Percentiles rank a stretch among this genome's conserved stretches.
Conservation (phyloP, 2,797 vertebrate genomes). For the Sphaeramia orbicularis region DNA sequence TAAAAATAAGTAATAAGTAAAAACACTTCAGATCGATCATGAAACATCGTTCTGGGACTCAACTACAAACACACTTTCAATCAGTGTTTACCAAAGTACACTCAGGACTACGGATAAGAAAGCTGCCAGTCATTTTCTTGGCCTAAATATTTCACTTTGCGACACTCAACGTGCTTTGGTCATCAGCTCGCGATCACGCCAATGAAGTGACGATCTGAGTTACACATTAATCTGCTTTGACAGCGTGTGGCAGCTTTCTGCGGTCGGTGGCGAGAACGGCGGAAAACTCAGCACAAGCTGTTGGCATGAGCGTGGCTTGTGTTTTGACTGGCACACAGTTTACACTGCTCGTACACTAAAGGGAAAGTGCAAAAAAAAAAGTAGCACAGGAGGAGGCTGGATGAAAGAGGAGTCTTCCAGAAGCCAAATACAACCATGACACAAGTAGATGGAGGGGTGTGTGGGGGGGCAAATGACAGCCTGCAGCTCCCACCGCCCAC, state of each 20-base stretch:
- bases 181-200: slow-evolving; percentile 24
- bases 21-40: no score
- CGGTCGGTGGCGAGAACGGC: slow-evolving; percentile 36
- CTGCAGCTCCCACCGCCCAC: slow-evolving; percentile 64
- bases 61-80: not conserved
- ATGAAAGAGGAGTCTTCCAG: slow-evolving; percentile 49
- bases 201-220: slow-evolving; percentile 30
- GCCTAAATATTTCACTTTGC: slow-evolving; percentile 21
- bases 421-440: slow-evolving; percentile 51
- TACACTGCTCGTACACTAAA: slow-evolving; percentile 35
- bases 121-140: slow-evolving; percentile 1
- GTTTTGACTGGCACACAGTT: slow-evolving; percentile 36
- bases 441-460: slow-evolving; percentile 51
- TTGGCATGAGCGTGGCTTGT: slow-evolving; percentile 24
- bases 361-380: slow-evolving; percentile 13
- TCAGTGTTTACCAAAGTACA: not conserved
- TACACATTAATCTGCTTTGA: slow-evolving; percentile 36
- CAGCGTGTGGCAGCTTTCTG: slow-evolving; percentile 42
- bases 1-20: no score
- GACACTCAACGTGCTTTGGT: slow-evolving; percentile 5
- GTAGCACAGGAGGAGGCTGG: slow-evolving; percentile 37
- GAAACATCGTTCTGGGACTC: no score
- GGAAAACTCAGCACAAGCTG: slow-evolving; percentile 23
- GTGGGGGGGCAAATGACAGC: slow-evolving; percentile 58
- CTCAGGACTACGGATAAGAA: slow-evolving; percentile 10